phyloP scores from a whole-genome alignment of 2,888 invertebrate genomes.

The Sesamia inferens region DNA sequence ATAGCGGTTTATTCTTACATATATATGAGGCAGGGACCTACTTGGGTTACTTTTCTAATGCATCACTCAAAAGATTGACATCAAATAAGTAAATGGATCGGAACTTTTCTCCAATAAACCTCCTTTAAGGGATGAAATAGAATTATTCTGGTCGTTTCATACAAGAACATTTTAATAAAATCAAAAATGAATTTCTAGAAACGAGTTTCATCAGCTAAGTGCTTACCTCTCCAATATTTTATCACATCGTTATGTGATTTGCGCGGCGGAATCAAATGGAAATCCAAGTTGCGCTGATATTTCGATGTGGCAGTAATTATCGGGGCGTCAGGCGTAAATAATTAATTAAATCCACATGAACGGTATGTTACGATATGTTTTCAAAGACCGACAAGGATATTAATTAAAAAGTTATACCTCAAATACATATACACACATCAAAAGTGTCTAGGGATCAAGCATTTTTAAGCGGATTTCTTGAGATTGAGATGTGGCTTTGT shows the following conservation, averaged over 20 bases:
- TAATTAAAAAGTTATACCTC: conserved; percentile 29
- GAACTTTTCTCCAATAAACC: conserved; percentile 19
- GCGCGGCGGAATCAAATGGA: conserved; percentile 32
- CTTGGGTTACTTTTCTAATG: conserved; percentile 10
- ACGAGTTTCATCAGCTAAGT: conserved; percentile 60
- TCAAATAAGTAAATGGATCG: conserved; percentile 40
- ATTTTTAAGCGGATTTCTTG: no score
- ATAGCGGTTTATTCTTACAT: not conserved
- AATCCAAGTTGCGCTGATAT: conserved; percentile 38
- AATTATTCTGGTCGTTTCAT: conserved; percentile 26
- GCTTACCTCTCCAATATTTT: conserved; percentile 44
- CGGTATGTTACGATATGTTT: conserved; percentile 29
- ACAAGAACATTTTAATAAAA: conserved; percentile 53
- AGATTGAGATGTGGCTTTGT: no score
- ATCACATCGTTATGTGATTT: conserved; percentile 33
- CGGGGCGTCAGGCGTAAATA: conserved; percentile 27
- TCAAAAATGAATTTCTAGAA: conserved; percentile 43
- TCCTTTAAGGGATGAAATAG: conserved; percentile 29
- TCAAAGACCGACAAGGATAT: conserved; percentile 20
- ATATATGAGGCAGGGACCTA: not conserved
- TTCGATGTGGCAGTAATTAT: conserved; percentile 35
- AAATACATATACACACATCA: not conserved
- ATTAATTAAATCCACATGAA: conserved; percentile 42
- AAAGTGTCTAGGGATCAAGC: no score
- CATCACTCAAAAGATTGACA: conserved; percentile 46